These are phyloP conservation scores for Drosophila pallidifrons DNA, from an alignment of 1,140 invertebrate genomes.

Conservation along the genomic window DNA sequence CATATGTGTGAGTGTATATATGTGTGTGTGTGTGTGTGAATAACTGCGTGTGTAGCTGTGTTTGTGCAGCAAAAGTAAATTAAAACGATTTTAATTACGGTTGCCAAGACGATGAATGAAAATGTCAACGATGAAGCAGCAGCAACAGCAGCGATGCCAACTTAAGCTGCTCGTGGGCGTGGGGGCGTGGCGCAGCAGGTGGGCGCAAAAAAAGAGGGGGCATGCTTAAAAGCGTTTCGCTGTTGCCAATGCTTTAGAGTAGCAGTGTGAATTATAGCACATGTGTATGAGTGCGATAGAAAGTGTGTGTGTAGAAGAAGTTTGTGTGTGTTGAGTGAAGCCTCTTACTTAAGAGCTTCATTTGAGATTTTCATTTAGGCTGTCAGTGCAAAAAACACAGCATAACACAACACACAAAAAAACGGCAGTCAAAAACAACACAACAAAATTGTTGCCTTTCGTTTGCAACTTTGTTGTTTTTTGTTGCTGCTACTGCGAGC, in stretches of 20 bases:
- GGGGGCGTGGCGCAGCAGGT: constrained; percentile 38
- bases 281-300: constrained; percentile 25
- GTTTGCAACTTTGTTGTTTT: constrained; percentile 10
- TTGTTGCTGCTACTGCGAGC: constrained; percentile 48
- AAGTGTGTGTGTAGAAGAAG: too few relatives aligned
- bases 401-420: not conserved
- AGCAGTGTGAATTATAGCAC: constrained; percentile 68
- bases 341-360: constrained; percentile 54
- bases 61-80: constrained; percentile 77
- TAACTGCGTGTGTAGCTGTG: constrained; percentile 31
- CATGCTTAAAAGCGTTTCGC: constrained; percentile 72
- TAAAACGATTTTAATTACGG: constrained; percentile 85
- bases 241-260: constrained; percentile 52
- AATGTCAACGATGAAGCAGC: constrained; percentile 74
- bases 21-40: constrained; percentile 33
- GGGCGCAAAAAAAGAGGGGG: constrained; percentile 33
- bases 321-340: constrained; percentile 25
- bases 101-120: constrained; percentile 84
- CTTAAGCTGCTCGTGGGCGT: constrained; percentile 20
- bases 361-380: constrained; percentile 54
- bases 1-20: constrained; percentile 7
- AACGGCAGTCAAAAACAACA: constrained; percentile 25
- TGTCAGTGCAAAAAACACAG: constrained; percentile 24
- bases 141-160: constrained; percentile 20
- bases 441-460: constrained; percentile 42